Conservation (phyloP, 37 sponge, comb jelly and placozoan genomes). For the Geodia barretti region DNA sequence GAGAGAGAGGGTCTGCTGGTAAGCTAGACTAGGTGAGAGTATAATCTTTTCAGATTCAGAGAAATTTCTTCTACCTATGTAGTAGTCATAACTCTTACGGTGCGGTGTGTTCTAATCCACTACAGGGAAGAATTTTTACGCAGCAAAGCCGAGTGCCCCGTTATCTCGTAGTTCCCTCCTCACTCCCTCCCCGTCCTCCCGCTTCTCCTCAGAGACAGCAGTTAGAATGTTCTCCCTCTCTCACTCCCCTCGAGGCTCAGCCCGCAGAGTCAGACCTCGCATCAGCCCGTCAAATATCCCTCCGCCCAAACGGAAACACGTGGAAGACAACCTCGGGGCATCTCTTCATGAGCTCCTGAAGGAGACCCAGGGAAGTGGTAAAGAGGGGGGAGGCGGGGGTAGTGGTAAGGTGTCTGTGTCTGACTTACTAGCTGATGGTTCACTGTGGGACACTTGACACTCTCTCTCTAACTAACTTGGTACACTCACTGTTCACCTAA, state of each 20-base stretch:
- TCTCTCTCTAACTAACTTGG: too few relatives aligned
- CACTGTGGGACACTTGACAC: background rate
- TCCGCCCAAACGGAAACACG: background rate
- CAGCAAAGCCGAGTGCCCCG: background rate
- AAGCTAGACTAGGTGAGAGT: too few relatives aligned
- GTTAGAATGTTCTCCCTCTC: background rate
- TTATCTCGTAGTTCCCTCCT: background rate
- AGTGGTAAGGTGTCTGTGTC: background rate
- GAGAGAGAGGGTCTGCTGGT: too few relatives aligned
- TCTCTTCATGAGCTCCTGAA: too few relatives aligned
- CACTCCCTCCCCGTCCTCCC: background rate
- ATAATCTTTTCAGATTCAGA: too few relatives aligned
- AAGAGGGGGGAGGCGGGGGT: background rate
- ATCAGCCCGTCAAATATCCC: background rate
- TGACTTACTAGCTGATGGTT: background rate
- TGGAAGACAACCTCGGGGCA: background rate
- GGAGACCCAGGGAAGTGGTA: background rate
- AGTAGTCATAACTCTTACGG: too few relatives aligned
- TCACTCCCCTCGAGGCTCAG: background rate
- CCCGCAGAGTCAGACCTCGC: background rate
- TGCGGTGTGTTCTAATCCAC: too few relatives aligned
- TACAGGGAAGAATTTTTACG: background rate
- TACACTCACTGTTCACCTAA: too few relatives aligned
- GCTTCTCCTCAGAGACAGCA: background rate
- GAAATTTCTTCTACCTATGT: too few relatives aligned